Evolutionary conservation across 2,888 invertebrate species (phyloP).

Genomic region (Oligia fasciuncula): DNA sequence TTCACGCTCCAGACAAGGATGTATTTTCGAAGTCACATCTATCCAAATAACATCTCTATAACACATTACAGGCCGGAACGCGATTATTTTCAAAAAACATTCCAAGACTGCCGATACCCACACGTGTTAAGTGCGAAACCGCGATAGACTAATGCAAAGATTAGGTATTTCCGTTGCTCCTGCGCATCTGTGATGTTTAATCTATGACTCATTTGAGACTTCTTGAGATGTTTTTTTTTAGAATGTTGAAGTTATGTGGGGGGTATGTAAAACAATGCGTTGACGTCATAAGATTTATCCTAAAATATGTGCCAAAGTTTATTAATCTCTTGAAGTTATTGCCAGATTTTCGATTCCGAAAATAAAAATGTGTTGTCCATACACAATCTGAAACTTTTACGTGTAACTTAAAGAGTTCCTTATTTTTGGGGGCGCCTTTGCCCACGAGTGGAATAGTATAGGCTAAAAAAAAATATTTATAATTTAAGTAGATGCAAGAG

Average conservation of each 20-base stretch:
- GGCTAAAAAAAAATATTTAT: neutral
- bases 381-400: neutral
- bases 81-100: constrained; percentile 77
- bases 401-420: neutral
- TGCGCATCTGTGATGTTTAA: constrained; percentile 78
- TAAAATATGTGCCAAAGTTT: constrained; percentile 24
- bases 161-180: constrained; percentile 88
- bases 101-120: constrained; percentile 65
- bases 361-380: neutral
- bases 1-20: neutral
- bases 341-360: neutral
- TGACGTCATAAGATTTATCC: constrained; percentile 12
- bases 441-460: neutral
- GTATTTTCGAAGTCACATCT: constrained; percentile 13
- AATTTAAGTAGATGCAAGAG: neutral
- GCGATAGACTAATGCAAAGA: constrained; percentile 86
- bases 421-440: neutral
- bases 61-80: constrained; percentile 71
- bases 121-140: constrained; percentile 80
- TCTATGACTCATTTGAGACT: constrained; percentile 71
- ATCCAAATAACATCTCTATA: constrained; percentile 28
- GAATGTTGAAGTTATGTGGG: constrained; percentile 46
- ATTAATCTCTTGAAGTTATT: constrained; percentile 14
- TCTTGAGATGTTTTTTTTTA: constrained; percentile 45
- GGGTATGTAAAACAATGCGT: constrained; percentile 48